Base-by-base conservation (phyloP, 2,888 invertebrate species). In the Xestia sexstrigata region DNA sequence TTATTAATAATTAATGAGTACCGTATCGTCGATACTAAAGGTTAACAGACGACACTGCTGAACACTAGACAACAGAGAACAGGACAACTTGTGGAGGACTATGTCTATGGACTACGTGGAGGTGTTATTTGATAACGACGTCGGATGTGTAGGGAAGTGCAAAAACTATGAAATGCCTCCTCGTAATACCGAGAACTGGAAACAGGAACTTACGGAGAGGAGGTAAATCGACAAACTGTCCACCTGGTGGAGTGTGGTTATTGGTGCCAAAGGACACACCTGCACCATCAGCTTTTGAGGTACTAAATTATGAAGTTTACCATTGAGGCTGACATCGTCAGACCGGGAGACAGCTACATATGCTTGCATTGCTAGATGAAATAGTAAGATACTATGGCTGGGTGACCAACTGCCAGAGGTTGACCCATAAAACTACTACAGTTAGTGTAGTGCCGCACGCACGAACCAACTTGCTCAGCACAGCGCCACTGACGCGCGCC, bases 11-110 rank as follows among this genome's bases (percentile, higher is more conserved):
- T 73, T 17, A 70, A 62, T 70, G 11, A 30, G 13, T 30, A 30
- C 26, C n/a, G 55, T n/a, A n/a, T 3, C n/a, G 20, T 11, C 60
- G 67, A 62, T 55, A 65, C 26, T 75, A 78, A 76, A 82, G 77
- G 70, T 79, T n/a, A 83, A 52, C 69, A 63, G 68, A 68, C 68
- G 26, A 52, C 63, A 74, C 63, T 60, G 63, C n/a, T n/a, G n/a
- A n/a, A n/a, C n/a, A n/a, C n/a, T n/a, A n/a, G 8, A n/a, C n/a
- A 39, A 70, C 68, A 60, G 65, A 70, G 74, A 47, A 42, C 70
- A 70, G 17, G 20, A 70, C 63, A 52, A 35, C 42, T 68, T n/a
- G 26, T 60, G 17, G 42, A 62, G 39, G n/a, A n/a, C n/a, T n/a
- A n/a, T n/a, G n/a, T n/a, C n/a, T n/a, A n/a, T n/a, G n/a, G n/a